phyloP scores from a whole-genome alignment of 2,888 invertebrate species.

The Andrena bicolor region DNA sequence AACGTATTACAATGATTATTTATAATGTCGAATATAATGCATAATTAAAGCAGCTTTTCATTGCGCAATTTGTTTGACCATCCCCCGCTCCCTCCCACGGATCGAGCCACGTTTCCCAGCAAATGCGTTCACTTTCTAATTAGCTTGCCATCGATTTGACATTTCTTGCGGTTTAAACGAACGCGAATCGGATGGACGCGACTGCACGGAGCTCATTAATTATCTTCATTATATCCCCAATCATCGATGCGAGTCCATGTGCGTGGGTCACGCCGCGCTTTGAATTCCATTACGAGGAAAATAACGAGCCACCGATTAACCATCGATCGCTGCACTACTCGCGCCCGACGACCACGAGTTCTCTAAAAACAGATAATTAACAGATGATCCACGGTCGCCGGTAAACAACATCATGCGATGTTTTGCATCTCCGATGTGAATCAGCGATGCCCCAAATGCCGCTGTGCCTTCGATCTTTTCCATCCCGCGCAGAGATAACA shows the following conservation, averaged over 20 bases:
- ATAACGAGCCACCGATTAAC: neutral
- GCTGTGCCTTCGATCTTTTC: neutral
- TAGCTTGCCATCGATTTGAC: neutral
- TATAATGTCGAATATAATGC: neutral
- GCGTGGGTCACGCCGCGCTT: neutral
- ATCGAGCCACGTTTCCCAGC: neutral
- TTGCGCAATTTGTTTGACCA: conserved; percentile 5
- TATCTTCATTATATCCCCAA: neutral
- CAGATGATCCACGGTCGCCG: neutral
- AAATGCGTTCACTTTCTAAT: neutral
- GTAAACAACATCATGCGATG: neutral
- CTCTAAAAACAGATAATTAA: conserved; percentile 1
- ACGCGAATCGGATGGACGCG: neutral
- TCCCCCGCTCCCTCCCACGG: neutral
- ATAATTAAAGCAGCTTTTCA: neutral
- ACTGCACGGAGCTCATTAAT: neutral
- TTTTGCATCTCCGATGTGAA: neutral
- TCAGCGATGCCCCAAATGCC: neutral
- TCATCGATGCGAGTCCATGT: neutral
- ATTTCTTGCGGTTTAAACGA: neutral
- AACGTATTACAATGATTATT: neutral
- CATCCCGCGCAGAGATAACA: neutral
- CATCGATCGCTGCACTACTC: neutral
- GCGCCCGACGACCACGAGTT: neutral
- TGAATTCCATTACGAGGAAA: conserved; percentile 6